A percentile compares a stretch with the other conserved stretches of the same genome.
Evolutionary conservation across 2,797 vertebrate species (phyloP).

Genomic region (Pantherophis vulpinus): DNA sequence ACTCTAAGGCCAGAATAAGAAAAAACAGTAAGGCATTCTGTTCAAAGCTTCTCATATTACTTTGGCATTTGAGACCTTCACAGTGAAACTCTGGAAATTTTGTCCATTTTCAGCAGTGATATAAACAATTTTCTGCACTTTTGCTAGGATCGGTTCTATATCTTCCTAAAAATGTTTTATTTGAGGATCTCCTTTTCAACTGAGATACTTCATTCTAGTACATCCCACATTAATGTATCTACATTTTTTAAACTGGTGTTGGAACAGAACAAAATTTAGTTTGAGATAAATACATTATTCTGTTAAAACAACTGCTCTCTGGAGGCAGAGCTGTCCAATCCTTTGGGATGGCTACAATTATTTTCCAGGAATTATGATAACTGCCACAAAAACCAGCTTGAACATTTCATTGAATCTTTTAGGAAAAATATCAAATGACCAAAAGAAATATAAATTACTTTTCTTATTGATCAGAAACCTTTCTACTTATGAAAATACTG

Average conservation of each 20-base stretch:
- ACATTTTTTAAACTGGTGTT: neutral
- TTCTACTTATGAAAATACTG: neutral
- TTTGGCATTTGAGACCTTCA: neutral
- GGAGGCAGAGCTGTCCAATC: neutral
- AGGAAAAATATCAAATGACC: slow-evolving; percentile 2
- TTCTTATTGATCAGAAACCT: neutral
- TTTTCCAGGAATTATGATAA: neutral
- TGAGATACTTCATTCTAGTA: neutral
- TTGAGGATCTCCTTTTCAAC: neutral
- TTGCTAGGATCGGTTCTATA: neutral
- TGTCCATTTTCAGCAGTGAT: neutral
- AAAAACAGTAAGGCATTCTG: neutral
- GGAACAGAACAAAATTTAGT: neutral
- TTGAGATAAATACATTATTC: neutral
- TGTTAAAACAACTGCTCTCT: neutral
- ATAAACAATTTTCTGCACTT: neutral
- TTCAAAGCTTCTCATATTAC: neutral
- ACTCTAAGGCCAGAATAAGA: neutral
- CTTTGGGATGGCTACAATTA: neutral
- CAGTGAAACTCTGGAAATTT: neutral
- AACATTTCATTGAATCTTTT: slow-evolving; percentile 27
- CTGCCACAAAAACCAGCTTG: neutral
- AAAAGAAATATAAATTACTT: slow-evolving; percentile 18
- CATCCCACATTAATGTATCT: neutral
- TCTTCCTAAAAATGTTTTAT: neutral